These are phyloP conservation scores for Volucella inflata DNA, from an alignment of 2,888 invertebrate genomes.

Conservation along the genomic window DNA sequence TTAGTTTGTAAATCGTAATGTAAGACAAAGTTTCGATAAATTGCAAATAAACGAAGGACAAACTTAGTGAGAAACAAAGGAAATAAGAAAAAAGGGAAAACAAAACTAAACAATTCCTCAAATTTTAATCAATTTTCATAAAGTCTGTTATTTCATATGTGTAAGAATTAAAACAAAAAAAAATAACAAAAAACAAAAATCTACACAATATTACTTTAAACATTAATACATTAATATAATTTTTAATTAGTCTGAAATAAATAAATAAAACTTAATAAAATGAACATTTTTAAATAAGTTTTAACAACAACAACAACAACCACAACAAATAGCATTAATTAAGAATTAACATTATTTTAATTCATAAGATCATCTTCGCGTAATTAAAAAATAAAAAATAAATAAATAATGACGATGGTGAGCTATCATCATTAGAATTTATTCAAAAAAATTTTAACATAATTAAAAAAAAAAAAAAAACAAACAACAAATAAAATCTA, in stretches of 20 bases:
- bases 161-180: conserved; percentile 48
- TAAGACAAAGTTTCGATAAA: conserved; percentile 15
- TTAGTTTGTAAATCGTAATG: conserved; percentile 35
- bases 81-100: conserved; percentile 24
- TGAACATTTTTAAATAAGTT: conserved; percentile 68
- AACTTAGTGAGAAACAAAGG: conserved; percentile 25
- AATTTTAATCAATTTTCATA: conserved; percentile 74
- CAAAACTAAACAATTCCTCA: conserved; percentile 62
- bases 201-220: conserved; percentile 65
- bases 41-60: conserved; percentile 47
- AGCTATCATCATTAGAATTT: conserved; percentile 60
- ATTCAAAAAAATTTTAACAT: conserved; percentile 66
- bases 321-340: conserved; percentile 49
- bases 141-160: conserved; percentile 74
- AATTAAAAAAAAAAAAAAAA: conserved; percentile 25
- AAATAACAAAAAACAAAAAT: conserved; percentile 40
- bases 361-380: conserved; percentile 62
- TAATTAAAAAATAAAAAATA: conserved; percentile 55
- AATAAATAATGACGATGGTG: conserved; percentile 27
- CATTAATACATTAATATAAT: conserved; percentile 46
- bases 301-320: conserved; percentile 43
- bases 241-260: conserved; percentile 45
- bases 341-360: conserved; percentile 62
- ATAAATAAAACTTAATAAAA: conserved; percentile 34
- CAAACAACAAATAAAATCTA: conserved; percentile 42